These are phyloP conservation scores for Mallotus villosus DNA, from an alignment of 2,797 vertebrate species.

Conservation along the genomic window DNA sequence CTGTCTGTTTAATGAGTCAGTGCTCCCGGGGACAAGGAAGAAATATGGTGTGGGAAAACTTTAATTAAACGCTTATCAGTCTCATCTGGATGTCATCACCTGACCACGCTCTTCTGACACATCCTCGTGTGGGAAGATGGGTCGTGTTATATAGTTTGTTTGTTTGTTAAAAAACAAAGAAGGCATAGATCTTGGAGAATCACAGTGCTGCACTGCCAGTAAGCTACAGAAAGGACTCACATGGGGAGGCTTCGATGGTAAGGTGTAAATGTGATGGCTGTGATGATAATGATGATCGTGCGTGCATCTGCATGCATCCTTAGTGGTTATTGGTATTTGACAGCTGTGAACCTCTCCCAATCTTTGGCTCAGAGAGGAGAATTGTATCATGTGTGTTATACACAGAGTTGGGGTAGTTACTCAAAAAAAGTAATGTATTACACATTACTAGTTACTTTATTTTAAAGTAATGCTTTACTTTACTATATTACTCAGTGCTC, in stretches of 20 bases:
- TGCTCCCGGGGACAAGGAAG: conserved; percentile 76
- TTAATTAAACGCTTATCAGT: conserved; percentile 97
- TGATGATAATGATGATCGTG: conserved; percentile 18
- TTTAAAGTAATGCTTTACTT: too few species aligned
- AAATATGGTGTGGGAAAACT: conserved; percentile 86
- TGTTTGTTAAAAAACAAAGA: conserved; percentile 80
- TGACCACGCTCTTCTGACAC: conserved; percentile 77
- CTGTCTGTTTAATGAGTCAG: conserved; percentile 72
- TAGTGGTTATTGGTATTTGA: neutral
- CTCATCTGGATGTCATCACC: conserved; percentile 86
- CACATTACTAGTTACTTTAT: too few species aligned
- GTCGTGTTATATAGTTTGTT: conserved; percentile 55
- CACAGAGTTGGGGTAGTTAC: too few species aligned
- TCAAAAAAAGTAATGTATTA: too few species aligned
- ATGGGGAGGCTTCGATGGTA: conserved; percentile 47
- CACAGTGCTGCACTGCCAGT: conserved; percentile 46
- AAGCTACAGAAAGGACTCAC: conserved; percentile 61
- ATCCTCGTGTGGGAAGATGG: conserved; percentile 76
- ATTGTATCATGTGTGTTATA: conserved; percentile 24
- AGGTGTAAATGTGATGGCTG: conserved; percentile 57
- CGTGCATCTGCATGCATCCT: conserved; percentile 13
- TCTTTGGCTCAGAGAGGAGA: conserved; percentile 13
- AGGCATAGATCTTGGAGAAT: conserved; percentile 57
- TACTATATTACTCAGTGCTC: too few species aligned
- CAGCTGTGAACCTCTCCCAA: conserved; percentile 24